Evolutionary conservation across 92 coral and sea anemone species (phyloP).

Genomic region (Palythoa grandis): DNA sequence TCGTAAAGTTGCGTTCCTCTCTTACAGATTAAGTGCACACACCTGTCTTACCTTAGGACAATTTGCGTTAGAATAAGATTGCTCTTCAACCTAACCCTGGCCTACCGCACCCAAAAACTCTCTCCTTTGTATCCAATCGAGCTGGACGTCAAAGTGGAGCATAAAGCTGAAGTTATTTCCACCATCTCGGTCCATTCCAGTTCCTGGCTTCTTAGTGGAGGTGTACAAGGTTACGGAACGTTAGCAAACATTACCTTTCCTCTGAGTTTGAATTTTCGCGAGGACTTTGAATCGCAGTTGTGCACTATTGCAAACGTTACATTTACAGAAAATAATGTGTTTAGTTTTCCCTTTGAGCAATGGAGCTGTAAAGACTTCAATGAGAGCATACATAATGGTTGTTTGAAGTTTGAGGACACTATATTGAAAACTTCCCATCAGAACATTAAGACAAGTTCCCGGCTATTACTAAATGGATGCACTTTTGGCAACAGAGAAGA

Average conservation of each 20-base stretch:
- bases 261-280: slow-evolving; percentile 17
- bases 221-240: not conserved
- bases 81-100: slow-evolving; percentile 20
- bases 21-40: slow-evolving; percentile 33
- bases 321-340: not conserved
- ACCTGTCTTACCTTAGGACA: slow-evolving; percentile 19
- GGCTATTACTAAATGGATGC: slow-evolving; percentile 18
- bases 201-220: slow-evolving; percentile 25
- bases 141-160: slow-evolving; percentile 22
- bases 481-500: not conserved
- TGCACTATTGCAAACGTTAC: slow-evolving; percentile 21
- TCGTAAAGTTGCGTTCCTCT: too few species aligned
- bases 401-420: slow-evolving; percentile 31
- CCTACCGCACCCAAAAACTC: slow-evolving; percentile 6
- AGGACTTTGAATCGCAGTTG: slow-evolving; percentile 24
- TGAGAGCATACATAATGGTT: not conserved
- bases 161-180: slow-evolving; percentile 18
- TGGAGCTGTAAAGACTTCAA: slow-evolving; percentile 15
- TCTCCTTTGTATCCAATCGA: slow-evolving; percentile 11
- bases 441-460: not conserved
- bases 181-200: slow-evolving; percentile 15
- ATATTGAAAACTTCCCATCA: not conserved
- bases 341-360: slow-evolving; percentile 6
- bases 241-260: not conserved
- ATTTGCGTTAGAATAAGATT: slow-evolving; percentile 26